Percentiles rank a stretch among this genome's conserved stretches.
These are phyloP conservation scores for Muntiacus muntjak DNA, from an alignment of 2,113 vertebrate genomes.

Conservation along the genomic window DNA sequence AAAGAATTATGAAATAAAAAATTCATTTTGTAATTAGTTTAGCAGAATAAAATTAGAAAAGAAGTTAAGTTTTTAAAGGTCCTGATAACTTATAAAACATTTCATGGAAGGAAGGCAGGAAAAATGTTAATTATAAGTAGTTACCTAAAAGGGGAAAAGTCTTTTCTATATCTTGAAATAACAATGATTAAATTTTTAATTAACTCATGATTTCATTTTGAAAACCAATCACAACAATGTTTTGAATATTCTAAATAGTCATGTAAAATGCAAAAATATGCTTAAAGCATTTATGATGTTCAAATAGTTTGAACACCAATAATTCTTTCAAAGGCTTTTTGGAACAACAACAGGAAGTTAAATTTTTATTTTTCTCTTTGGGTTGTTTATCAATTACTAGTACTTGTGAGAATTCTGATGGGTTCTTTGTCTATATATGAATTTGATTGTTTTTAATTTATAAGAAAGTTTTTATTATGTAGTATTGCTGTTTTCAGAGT, in stretches of 20 bases:
- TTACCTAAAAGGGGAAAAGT: constrained; percentile 38
- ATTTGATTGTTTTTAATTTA: not conserved
- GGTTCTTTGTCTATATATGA: not conserved
- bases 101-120: not conserved
- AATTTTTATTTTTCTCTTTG: not conserved
- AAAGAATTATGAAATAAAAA: constrained; percentile 81
- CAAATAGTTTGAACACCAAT: not conserved
- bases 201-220: constrained; percentile 56
- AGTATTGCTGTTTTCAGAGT: not conserved
- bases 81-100: constrained; percentile 62
- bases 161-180: constrained; percentile 13
- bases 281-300: constrained; percentile 29
- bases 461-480: not conserved
- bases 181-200: constrained; percentile 66
- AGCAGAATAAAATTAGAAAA: constrained; percentile 62
- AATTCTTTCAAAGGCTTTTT: not conserved
- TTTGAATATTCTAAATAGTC: constrained; percentile 50
- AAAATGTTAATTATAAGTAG: constrained; percentile 58
- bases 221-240: constrained; percentile 43
- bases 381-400: not conserved
- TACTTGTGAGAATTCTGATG: not conserved
- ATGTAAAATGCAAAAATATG: constrained; percentile 34
- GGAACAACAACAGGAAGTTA: not conserved
- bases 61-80: constrained; percentile 60
- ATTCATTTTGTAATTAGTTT: constrained; percentile 80